Base-by-base conservation (phyloP, 2,888 invertebrate species). In the Ochropleura leucogaster region DNA sequence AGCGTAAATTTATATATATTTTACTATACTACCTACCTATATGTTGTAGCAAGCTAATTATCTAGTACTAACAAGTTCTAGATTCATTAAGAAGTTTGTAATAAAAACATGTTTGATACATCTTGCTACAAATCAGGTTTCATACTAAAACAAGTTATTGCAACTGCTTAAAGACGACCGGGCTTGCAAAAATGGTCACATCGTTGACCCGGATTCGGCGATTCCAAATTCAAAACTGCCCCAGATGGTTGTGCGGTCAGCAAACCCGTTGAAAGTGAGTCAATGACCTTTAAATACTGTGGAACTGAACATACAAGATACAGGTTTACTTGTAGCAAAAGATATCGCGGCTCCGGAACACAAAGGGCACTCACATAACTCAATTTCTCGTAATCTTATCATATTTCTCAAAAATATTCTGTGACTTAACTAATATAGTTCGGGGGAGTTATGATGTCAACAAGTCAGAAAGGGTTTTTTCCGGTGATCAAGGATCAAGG, bases 211-310 rank as follows among this genome's bases (percentile, higher is more conserved):
- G 55, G 57, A 57, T 44, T 66, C 12, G 12, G 47, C 14, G 55
- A 66, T 49, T 16, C 10, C 4, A 42, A 51, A 20, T 4, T 73
- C 9, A 66, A 74, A 74, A 16, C 4, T n/a, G 20, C 42, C 20
- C 40, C 53, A 9, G n/a, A 44, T 4, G 63, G 40, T 42, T n/a
- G 7, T 67, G 9, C 44, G 20, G 12, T 42, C 47, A 14, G 14
- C 16, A 53, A 67, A 75, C 57, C 67, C 18, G 74, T 67, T 51
- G 40, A 51, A 74, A 47, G 67, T 20, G 46, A 68, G 75, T 53
- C 76, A 49, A 68, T 62, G 76, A 75, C 60, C 76, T 18, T 30
- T 76, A 7, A 68, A 55, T 62, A 49, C 18, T 4, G 16, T 49
- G 18, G 42, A 59, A 4, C 16, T 49, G 47, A 59, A 60, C 47